phyloP scores from a whole-genome alignment of 2,113 vertebrate genomes.

The Halcyon senegalensis region DNA sequence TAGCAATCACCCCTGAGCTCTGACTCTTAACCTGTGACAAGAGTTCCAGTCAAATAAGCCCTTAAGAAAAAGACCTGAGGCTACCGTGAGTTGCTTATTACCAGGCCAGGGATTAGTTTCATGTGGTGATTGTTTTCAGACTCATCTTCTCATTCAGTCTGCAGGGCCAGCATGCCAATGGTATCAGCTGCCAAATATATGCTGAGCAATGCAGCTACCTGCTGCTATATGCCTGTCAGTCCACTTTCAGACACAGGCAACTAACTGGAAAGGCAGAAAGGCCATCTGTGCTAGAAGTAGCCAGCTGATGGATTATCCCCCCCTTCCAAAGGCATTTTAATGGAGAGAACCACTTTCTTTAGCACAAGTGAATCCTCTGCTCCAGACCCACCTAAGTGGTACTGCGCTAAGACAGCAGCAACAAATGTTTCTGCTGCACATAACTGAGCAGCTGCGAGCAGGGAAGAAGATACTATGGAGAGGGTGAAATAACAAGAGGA shows the following conservation, averaged over 20 bases:
- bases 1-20: background rate
- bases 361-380: background rate
- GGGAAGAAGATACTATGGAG: background rate
- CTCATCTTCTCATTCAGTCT: background rate
- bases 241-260: background rate
- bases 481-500: background rate
- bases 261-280: background rate
- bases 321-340: background rate
- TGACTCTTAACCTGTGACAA: slow-evolving; percentile 26
- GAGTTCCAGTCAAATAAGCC: background rate
- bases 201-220: background rate
- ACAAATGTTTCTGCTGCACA: background rate
- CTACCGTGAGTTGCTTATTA: background rate
- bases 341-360: background rate
- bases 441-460: background rate
- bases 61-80: background rate
- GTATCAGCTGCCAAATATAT: background rate
- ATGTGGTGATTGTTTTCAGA: background rate
- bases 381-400: background rate
- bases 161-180: background rate
- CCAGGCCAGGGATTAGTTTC: background rate
- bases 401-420: background rate
- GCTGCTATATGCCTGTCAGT: background rate
- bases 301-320: background rate
- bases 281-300: background rate